phyloP scores from a whole-genome alignment of 2,797 vertebrate genomes.

The Acrossocheilus fasciatus region DNA sequence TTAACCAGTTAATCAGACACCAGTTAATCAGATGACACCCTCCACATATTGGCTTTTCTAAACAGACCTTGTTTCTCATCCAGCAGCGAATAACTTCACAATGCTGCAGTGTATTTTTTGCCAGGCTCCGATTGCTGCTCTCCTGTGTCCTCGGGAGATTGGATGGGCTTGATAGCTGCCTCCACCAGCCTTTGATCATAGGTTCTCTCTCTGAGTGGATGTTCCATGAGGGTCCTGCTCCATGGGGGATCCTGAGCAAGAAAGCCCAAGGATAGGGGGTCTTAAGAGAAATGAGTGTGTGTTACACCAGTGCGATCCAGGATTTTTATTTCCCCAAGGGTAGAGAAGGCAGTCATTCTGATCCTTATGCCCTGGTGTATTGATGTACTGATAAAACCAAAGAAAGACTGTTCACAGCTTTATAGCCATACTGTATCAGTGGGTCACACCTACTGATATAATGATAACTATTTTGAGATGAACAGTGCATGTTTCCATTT shows the following conservation, averaged over 20 bases:
- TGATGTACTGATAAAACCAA: conserved; percentile 35
- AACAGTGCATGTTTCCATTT: neutral
- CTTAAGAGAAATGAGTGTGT: conserved; percentile 37
- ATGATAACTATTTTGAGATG: neutral
- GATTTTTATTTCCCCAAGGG: conserved; percentile 46
- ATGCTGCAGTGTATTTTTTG: neutral
- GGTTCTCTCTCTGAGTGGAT: conserved; percentile 36
- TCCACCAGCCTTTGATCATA: conserved; percentile 50
- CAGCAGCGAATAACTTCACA: neutral
- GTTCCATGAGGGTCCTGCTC: conserved; percentile 34
- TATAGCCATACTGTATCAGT: conserved; percentile 14
- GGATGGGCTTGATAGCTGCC: conserved; percentile 33
- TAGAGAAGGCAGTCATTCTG: conserved; percentile 27
- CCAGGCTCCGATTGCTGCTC: conserved; percentile 6
- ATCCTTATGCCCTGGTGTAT: conserved; percentile 8
- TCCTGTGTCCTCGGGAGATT: conserved; percentile 23
- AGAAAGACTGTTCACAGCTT: conserved; percentile 40
- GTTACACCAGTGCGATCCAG: conserved; percentile 35
- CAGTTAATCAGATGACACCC: neutral
- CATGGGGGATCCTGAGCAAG: conserved; percentile 38
- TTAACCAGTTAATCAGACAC: too few species aligned
- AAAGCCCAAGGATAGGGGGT: conserved; percentile 23
- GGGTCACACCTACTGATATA: neutral
- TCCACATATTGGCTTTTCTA: neutral
- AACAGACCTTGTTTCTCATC: neutral